Conservation (phyloP, 2,113 vertebrate genomes). For the Cochlearius cochlearius region DNA sequence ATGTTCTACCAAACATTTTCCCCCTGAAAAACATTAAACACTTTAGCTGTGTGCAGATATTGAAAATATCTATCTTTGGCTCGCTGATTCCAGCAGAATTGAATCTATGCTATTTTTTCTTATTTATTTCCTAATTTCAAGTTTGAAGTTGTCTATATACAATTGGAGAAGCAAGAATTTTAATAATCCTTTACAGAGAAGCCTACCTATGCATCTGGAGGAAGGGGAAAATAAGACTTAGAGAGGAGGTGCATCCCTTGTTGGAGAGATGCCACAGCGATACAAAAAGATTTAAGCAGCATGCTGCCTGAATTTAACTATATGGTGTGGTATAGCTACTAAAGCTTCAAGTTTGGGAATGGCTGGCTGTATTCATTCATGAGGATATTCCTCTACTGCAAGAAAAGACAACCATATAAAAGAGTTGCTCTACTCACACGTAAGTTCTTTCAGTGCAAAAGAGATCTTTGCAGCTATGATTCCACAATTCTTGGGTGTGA, state of each 20-base stretch:
- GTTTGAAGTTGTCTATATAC: background rate
- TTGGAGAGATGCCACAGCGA: background rate
- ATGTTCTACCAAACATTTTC: background rate
- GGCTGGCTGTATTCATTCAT: background rate
- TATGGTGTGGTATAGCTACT: accelerated
- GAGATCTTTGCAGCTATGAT: background rate
- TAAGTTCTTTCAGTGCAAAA: background rate
- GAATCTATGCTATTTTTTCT: background rate
- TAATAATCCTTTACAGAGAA: background rate
- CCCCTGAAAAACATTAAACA: background rate
- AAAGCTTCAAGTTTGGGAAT: background rate
- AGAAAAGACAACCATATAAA: background rate
- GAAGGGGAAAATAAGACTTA: background rate
- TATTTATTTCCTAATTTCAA: background rate
- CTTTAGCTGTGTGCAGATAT: background rate
- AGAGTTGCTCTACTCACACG: background rate
- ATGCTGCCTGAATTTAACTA: background rate
- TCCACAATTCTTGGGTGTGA: background rate
- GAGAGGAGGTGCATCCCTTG: background rate
- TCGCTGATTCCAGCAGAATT: background rate
- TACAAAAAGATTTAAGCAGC: background rate
- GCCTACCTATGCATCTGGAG: background rate
- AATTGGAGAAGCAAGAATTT: background rate
- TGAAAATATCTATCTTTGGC: background rate
- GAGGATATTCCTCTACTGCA: background rate